Evolutionary conservation across 1,140 invertebrate species (phyloP).

Genomic region (Bilobella aurantiaca): DNA sequence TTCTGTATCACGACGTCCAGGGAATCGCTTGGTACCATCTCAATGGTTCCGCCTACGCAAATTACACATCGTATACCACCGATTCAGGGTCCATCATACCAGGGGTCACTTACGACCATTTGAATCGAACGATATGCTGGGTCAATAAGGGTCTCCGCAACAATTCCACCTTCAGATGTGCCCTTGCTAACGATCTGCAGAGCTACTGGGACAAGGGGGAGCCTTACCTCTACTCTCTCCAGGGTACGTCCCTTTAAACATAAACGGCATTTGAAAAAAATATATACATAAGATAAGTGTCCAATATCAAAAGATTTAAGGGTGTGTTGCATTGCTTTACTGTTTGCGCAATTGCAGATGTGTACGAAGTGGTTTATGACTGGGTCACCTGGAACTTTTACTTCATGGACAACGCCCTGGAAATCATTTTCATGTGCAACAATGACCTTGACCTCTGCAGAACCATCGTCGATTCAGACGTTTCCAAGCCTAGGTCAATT

Average conservation of each 20-base stretch:
- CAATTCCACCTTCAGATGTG: constrained; percentile 48
- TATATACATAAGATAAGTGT: too few relatives aligned
- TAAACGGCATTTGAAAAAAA: too few relatives aligned
- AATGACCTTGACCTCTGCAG: constrained; percentile 52
- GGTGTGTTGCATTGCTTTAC: too few relatives aligned
- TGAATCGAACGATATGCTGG: constrained; percentile 48
- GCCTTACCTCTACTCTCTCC: constrained; percentile 48
- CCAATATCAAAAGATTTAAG: too few relatives aligned
- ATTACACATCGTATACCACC: constrained; percentile 39
- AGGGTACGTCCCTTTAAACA: constrained; percentile 42
- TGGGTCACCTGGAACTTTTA: constrained; percentile 81
- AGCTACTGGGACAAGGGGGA: constrained; percentile 47
- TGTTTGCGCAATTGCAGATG: too few relatives aligned
- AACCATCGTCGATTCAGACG: constrained; percentile 56
- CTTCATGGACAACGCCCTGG: constrained; percentile 61
- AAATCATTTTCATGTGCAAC: constrained; percentile 61
- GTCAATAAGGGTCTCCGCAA: constrained; percentile 47
- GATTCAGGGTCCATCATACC: constrained; percentile 43
- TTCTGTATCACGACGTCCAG: constrained; percentile 47
- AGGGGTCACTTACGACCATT: constrained; percentile 41
- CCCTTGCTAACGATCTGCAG: constrained; percentile 49
- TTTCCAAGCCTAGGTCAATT: constrained; percentile 63
- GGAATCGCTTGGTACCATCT: constrained; percentile 46
- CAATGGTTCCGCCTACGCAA: constrained; percentile 44
- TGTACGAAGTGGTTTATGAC: constrained; percentile 64